Percentiles rank a stretch among this genome's conserved stretches.
These are phyloP conservation scores for Anabas testudineus DNA, from an alignment of 2,797 vertebrate species.

Conservation along the genomic window DNA sequence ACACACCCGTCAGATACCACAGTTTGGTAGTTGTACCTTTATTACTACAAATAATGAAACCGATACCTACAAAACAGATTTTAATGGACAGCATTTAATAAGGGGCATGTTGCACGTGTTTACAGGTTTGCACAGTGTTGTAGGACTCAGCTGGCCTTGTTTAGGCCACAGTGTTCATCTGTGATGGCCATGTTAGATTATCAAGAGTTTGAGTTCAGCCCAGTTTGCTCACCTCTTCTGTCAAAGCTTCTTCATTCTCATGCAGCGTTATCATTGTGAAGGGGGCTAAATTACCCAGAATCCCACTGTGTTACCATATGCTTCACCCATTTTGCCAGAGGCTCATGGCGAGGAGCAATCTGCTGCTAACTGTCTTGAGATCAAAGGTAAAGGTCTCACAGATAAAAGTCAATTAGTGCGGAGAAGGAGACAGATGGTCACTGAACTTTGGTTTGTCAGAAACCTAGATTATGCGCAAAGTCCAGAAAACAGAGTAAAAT, in stretches of 20 bases:
- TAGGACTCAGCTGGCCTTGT: background rate
- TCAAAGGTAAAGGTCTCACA: slow-evolving; percentile 52
- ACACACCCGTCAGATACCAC: too few relatives aligned
- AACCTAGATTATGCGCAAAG: slow-evolving; percentile 19
- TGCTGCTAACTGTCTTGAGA: slow-evolving; percentile 59
- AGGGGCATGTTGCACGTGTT: slow-evolving; percentile 4
- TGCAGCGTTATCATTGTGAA: slow-evolving; percentile 34
- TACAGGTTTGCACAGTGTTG: slow-evolving; percentile 23
- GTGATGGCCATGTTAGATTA: slow-evolving; percentile 6
- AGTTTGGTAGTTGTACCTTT: too few relatives aligned
- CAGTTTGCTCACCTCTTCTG: slow-evolving; percentile 34
- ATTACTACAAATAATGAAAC: too few relatives aligned
- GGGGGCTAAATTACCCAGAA: slow-evolving; percentile 62
- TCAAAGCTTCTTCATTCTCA: slow-evolving; percentile 50
- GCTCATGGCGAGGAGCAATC: slow-evolving; percentile 58
- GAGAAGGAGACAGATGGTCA: slow-evolving; percentile 17
- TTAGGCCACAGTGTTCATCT: slow-evolving; percentile 1
- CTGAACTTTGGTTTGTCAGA: slow-evolving; percentile 33
- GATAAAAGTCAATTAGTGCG: slow-evolving; percentile 53
- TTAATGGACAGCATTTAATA: too few relatives aligned
- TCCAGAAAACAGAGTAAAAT: slow-evolving; percentile 18
- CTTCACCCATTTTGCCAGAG: slow-evolving; percentile 48
- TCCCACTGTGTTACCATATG: slow-evolving; percentile 70
- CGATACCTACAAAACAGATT: too few relatives aligned
- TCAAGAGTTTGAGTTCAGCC: slow-evolving; percentile 9